These are phyloP conservation scores for Argopecten irradians DNA, from an alignment of 1,140 invertebrate species.

Conservation along the genomic window DNA sequence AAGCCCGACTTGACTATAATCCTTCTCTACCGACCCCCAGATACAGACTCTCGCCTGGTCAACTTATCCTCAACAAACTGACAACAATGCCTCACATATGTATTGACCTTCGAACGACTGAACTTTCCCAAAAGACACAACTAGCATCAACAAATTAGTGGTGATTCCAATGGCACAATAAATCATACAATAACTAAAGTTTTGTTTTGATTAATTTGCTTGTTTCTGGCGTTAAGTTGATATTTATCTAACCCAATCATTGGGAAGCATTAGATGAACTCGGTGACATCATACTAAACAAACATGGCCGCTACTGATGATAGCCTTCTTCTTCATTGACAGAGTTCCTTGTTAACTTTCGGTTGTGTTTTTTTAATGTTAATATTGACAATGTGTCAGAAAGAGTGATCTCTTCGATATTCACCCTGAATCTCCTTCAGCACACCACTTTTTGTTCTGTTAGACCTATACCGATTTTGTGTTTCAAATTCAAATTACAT, in stretches of 20 bases:
- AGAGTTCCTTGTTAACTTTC: background rate
- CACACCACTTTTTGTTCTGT: background rate
- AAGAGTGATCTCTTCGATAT: background rate
- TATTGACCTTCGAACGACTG: too few relatives aligned
- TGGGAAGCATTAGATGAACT: background rate
- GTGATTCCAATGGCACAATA: background rate
- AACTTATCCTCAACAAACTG: background rate
- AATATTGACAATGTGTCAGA: background rate
- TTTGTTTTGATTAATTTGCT: background rate
- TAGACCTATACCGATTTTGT: background rate
- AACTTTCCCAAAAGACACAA: background rate
- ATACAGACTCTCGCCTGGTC: background rate
- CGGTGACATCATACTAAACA: background rate
- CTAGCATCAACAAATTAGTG: background rate
- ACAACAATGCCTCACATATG: too few relatives aligned
- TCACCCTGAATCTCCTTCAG: background rate
- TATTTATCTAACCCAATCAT: background rate
- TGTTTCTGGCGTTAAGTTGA: background rate
- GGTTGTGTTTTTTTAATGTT: background rate
- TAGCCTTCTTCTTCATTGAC: background rate
- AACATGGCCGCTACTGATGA: background rate
- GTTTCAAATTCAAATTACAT: background rate
- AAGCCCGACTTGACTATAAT: background rate
- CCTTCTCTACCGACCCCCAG: background rate
- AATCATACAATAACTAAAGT: background rate